Percentiles rank a stretch among this genome's conserved stretches.
Evolutionary conservation across 2,797 vertebrate genomes (phyloP).

Genomic region (Cirrhinus mrigala): DNA sequence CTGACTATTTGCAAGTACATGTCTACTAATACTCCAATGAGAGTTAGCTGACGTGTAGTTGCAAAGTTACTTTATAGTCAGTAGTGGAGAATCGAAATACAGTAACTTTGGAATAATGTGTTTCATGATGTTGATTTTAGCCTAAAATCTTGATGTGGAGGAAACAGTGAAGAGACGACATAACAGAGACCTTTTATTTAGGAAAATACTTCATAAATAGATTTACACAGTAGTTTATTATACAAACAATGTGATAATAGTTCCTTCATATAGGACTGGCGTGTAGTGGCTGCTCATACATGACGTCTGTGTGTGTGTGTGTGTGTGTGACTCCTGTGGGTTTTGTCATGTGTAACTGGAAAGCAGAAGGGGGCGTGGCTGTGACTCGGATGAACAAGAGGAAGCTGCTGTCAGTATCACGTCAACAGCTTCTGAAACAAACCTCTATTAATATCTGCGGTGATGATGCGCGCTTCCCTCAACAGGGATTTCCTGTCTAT

Average conservation of each 20-base stretch:
- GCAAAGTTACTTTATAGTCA: neutral
- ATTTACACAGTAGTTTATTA: slow-evolving; percentile 32
- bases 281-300: slow-evolving; percentile 26
- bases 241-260: slow-evolving; percentile 15
- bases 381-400: slow-evolving; percentile 49
- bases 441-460: slow-evolving; percentile 55
- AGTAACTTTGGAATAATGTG: neutral
- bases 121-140: neutral
- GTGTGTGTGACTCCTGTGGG: slow-evolving; percentile 28
- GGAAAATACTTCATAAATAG: slow-evolving; percentile 67
- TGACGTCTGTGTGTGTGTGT: neutral
- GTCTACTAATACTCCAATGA: neutral
- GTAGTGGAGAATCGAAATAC: neutral
- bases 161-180: neutral
- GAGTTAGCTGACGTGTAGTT: neutral
- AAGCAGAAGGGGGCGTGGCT: slow-evolving; percentile 59
- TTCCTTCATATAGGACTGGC: slow-evolving; percentile 47
- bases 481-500: slow-evolving; percentile 56
- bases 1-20: too few relatives aligned
- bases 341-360: slow-evolving; percentile 21
- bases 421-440: slow-evolving; percentile 55
- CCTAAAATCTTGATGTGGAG: neutral
- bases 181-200: slow-evolving; percentile 62
- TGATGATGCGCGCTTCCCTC: slow-evolving; percentile 51
- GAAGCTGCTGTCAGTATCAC: slow-evolving; percentile 45